phyloP scores from a whole-genome alignment of 2,113 vertebrate species.

The Alaudala cheleensis region DNA sequence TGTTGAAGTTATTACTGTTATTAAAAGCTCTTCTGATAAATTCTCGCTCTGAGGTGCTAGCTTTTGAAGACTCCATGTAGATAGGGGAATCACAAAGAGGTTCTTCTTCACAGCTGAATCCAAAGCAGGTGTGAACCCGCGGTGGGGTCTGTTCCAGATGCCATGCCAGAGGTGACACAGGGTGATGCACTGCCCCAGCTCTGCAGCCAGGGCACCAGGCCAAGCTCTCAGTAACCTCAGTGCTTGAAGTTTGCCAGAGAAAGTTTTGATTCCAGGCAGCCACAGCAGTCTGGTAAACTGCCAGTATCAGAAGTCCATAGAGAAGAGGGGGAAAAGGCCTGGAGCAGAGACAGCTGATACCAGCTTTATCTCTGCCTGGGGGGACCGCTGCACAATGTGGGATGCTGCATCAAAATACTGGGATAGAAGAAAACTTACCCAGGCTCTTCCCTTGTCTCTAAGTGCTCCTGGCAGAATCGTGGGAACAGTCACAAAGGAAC shows the following conservation, averaged over 20 bases:
- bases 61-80: background rate
- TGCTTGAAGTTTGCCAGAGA: background rate
- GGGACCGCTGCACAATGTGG: background rate
- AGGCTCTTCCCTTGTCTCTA: background rate
- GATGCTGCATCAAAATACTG: conserved; percentile 23
- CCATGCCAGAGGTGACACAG: background rate
- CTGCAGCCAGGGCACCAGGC: background rate
- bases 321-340: background rate
- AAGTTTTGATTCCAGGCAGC: background rate
- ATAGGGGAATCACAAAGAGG: background rate
- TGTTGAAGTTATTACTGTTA: background rate
- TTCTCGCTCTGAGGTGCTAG: background rate
- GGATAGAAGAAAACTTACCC: conserved; percentile 1
- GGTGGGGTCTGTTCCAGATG: background rate
- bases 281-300: background rate
- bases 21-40: conserved; percentile 20
- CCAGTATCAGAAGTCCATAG: background rate
- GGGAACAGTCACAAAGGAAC: background rate
- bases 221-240: background rate
- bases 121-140: background rate
- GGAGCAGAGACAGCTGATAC: background rate
- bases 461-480: background rate
- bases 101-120: background rate
- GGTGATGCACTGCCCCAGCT: background rate
- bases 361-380: conserved; percentile 16